phyloP scores from a whole-genome alignment of 2,113 vertebrate species.

The Macquaria ambigua region DNA sequence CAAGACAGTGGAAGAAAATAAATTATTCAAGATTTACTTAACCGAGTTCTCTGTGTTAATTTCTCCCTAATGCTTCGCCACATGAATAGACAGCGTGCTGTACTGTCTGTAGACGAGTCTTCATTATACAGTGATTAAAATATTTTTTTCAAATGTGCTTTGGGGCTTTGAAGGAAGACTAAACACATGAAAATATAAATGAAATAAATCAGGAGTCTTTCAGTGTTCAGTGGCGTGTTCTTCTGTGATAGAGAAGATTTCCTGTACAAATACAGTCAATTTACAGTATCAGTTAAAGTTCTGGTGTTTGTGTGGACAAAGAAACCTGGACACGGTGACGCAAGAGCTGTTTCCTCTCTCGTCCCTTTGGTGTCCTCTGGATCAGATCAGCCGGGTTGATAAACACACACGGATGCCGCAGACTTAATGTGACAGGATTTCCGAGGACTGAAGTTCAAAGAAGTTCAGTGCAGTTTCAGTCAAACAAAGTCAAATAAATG shows the following conservation, averaged over 20 bases:
- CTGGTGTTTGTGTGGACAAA: background rate
- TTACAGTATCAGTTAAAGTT: background rate
- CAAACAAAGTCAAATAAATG: background rate
- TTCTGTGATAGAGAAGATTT: background rate
- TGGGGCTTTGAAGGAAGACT: background rate
- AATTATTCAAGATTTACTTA: conserved; percentile 57
- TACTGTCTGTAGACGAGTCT: background rate
- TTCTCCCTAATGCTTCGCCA: conserved; percentile 5
- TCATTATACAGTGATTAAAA: conserved; percentile 10
- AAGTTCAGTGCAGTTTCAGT: background rate
- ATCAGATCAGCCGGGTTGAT: conserved; percentile 38
- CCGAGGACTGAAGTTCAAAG: background rate
- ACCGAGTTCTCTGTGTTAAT: conserved; percentile 39
- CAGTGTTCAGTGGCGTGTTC: background rate
- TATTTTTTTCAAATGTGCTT: background rate
- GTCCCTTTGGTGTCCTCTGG: conserved; percentile 40
- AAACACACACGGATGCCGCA: background rate
- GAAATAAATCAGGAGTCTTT: background rate
- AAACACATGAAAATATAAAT: background rate
- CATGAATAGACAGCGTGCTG: conserved; percentile 5
- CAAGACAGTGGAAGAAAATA: conserved; percentile 15
- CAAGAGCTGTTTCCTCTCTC: conserved; percentile 50
- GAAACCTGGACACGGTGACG: conserved; percentile 32
- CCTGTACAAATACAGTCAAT: background rate
- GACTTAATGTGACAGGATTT: conserved; percentile 1